Base-by-base conservation (phyloP, 1,140 invertebrate genomes). In the Delia radicum region DNA sequence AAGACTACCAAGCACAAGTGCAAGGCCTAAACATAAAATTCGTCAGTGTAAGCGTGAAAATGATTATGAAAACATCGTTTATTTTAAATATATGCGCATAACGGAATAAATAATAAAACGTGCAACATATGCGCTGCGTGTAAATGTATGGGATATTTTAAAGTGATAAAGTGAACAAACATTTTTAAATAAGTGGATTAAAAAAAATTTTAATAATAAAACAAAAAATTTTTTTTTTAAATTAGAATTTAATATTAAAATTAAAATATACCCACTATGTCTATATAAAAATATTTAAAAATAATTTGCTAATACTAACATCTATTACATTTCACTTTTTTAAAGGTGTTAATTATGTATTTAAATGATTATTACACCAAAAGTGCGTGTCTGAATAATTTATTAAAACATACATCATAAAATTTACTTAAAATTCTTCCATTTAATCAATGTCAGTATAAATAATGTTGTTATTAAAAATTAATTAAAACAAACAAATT, bases 1-100 rank as follows among this genome's bases (percentile, higher is more conserved):
- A 55, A 55, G n/a, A 55, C 21, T 21, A 55, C 48, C n/a, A n/a
- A 55, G 65, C 29, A 69, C 65, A 69, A 69, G 65, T 69, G 65
- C 65, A 69, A 69, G 65, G 65, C 65, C 65, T 33, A 33, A 42
- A 21, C n/a, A 24, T 69, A 21, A 33, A 69, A 69, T n/a, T n/a
- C n/a, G n/a, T 69, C 29, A 69, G 65, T 69, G 37, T 18, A 33
- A 69, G 65, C 29, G 65, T 69, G 29, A 69, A 28, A 69, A 37
- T 69, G 65, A 69, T 69, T 69, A 31, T 33, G 65, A 69, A 69
- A 37, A 33, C 31, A 69, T 18, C 65, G 29, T 69, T 21, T 15
- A 37, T 33, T 6, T 33, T n/a, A 18, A 67, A 69, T 18, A 69
- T 12, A 33, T 31, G 29, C 65, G 65, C 65, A 33, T 33, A n/a